Evolutionary conservation across 2,113 vertebrate genomes (phyloP).

Genomic region (Trachemys scripta): DNA sequence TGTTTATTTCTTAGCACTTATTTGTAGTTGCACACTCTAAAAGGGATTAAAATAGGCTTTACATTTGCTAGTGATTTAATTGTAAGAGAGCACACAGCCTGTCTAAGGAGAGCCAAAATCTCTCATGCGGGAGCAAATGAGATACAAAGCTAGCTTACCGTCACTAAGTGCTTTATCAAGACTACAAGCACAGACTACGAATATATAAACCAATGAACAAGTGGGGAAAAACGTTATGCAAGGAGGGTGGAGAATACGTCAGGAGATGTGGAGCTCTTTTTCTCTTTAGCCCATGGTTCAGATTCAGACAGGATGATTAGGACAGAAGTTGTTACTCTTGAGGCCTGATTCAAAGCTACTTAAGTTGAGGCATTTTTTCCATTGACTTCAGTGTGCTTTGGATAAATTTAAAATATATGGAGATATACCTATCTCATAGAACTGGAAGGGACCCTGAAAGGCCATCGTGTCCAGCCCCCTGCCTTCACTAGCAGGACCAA

Average conservation of each 20-base stretch:
- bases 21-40: background rate
- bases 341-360: rapidly evolving
- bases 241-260: rapidly evolving
- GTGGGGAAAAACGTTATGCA: background rate
- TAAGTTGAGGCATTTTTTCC: background rate
- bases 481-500: too few relatives aligned
- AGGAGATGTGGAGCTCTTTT: rapidly evolving
- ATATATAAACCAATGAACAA: rapidly evolving
- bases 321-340: background rate
- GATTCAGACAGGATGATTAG: background rate
- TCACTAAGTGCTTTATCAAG: background rate
- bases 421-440: too few relatives aligned
- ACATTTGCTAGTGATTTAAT: background rate
- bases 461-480: too few relatives aligned
- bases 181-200: background rate
- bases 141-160: background rate
- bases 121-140: background rate
- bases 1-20: background rate
- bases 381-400: background rate
- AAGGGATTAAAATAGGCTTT: background rate
- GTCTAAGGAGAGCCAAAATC: background rate
- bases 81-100: background rate
- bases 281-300: background rate
- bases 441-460: too few relatives aligned
- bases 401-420: too few relatives aligned